Base-by-base conservation (phyloP, 2,113 vertebrate genomes). In the Cephalopholis sonnerati region DNA sequence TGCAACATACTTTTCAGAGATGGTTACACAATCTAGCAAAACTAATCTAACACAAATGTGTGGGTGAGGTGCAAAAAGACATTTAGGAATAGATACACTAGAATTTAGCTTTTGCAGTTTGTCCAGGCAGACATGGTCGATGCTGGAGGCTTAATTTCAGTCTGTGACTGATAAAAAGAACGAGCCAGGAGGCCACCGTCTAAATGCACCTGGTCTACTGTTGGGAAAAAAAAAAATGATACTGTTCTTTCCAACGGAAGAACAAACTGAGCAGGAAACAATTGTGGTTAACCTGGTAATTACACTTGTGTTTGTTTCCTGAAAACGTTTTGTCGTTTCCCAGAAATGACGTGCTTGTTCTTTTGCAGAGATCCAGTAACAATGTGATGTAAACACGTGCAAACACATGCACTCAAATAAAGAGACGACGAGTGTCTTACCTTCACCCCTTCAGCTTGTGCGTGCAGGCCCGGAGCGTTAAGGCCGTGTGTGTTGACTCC, bases 361-460 rank as follows among this genome's bases (percentile, higher is more conserved):
- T 48, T 84, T 22, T 75, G 67, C 59, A 15, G 65, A 58, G 44
- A 61, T 32, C 50, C 68, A 58, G 57, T 13, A 63, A 53, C 20
- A 41, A 62, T 2, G 1, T 25, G 6, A 22, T 57, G n/a, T 27
- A 39, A 87, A 50, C 50, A 1, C 20, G 46, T 65, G 53, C 44
- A 55, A 27, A 62, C 20, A n/a, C 24, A 50, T 55, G 57, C 36
- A 53, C 11, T 24, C 1, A 54, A 24, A 64, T 7, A n/a, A 22
- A 39, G 4, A 27, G 5, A 27, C 22, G 51, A 11, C 25, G 7
- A 29, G 7, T 39, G 5, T 54, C 77, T 74, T 65, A 98, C 98
- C 97, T 99, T 99, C 77, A 98, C 97, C 0, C 98, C 98, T 74
- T 99, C 98, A 0, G 98, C 93, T 78, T 96, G 95, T 0, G 98